A percentile compares a stretch with the other conserved stretches of the same genome.
Conservation (phyloP, 2,888 invertebrate genomes). For the Cacoxenus indagator region DNA sequence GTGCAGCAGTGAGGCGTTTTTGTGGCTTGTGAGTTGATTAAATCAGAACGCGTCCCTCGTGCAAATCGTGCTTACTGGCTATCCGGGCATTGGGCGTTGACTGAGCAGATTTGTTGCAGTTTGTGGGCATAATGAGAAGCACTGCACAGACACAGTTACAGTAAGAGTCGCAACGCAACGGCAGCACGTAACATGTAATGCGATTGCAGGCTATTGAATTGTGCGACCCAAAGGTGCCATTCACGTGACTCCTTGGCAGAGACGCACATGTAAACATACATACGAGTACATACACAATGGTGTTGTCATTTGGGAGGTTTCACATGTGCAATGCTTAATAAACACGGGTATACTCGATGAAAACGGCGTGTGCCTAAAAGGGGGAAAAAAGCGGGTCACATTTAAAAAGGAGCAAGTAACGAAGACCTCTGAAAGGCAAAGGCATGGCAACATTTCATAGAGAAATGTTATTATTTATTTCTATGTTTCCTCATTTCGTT, state of each 20-base stretch:
- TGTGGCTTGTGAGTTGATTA: slow-evolving; percentile 14
- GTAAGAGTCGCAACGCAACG: slow-evolving; percentile 1
- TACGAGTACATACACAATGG: neutral
- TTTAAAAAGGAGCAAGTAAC: no score
- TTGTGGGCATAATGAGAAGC: neutral
- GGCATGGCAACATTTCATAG: no score
- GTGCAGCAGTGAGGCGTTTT: neutral
- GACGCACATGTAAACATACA: neutral
- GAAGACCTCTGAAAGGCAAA: no score
- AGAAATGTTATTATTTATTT: neutral
- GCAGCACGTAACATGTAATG: slow-evolving; percentile 10
- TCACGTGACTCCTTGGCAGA: neutral
- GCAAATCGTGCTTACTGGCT: no score
- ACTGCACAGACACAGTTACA: neutral
- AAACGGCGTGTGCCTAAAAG: no score
- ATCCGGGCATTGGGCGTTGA: neutral
- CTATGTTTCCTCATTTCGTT: neutral
- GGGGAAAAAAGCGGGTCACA: no score
- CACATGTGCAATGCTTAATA: no score
- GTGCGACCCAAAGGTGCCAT: neutral
- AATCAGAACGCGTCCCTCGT: neutral
- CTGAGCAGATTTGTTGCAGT: neutral
- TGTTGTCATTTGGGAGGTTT: neutral
- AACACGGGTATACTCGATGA: no score
- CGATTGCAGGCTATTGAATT: slow-evolving; percentile 8